phyloP scores from a whole-genome alignment of 2,113 vertebrate genomes.

The Phaethornis superciliosus region DNA sequence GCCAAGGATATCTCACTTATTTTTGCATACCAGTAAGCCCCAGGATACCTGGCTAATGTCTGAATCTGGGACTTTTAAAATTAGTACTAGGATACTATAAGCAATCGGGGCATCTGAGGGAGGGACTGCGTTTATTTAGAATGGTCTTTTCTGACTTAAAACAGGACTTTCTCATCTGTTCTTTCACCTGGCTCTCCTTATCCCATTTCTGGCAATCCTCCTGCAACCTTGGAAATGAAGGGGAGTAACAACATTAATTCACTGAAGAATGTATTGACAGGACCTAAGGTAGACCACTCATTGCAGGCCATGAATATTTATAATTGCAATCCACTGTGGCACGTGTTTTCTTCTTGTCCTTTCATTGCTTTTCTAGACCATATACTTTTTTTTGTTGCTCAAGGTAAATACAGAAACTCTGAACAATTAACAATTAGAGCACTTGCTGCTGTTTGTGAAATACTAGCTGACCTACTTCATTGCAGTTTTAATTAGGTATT shows the following conservation, averaged over 20 bases:
- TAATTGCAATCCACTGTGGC: background rate
- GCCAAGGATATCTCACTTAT: background rate
- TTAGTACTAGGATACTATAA: background rate
- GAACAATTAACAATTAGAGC: slow-evolving; percentile 54
- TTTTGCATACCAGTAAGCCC: background rate
- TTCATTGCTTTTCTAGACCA: slow-evolving; percentile 29
- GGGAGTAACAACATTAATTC: background rate
- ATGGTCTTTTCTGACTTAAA: background rate
- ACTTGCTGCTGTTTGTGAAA: slow-evolving; percentile 57
- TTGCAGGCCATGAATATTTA: background rate
- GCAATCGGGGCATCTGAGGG: background rate
- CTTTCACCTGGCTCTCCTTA: background rate
- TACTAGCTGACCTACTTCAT: slow-evolving; percentile 66
- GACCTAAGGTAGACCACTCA: background rate
- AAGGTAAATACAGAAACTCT: slow-evolving; percentile 37
- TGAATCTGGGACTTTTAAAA: background rate
- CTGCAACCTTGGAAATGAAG: background rate
- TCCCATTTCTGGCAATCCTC: background rate
- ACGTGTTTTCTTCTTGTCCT: background rate
- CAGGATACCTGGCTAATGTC: background rate
- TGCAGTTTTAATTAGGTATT: slow-evolving; percentile 71
- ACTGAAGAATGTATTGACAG: background rate
- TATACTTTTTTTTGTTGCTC: background rate
- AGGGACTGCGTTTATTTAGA: background rate
- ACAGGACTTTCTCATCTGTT: background rate